A percentile compares a stretch with the other conserved stretches of the same genome.
Evolutionary conservation across 2,797 vertebrate species (phyloP).

Genomic region (Sebastes cheni): DNA sequence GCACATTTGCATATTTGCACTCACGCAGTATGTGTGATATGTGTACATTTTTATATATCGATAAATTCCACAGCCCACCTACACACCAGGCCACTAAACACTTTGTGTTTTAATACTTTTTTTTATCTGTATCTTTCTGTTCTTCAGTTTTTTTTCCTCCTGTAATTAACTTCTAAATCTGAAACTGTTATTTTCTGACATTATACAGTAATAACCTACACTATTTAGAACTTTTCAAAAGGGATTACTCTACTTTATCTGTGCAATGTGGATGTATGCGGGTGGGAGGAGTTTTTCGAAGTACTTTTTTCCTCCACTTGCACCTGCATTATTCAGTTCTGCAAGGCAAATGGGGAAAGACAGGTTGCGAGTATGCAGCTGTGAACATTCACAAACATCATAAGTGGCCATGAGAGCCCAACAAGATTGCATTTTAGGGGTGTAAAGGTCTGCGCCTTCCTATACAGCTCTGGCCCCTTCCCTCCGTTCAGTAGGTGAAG

Average conservation of each 20-base stretch:
- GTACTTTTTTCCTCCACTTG: not conserved
- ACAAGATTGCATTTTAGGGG: not conserved
- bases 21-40: not conserved
- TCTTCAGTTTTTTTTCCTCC: not conserved
- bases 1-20: not conserved
- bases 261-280: not conserved
- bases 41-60: not conserved
- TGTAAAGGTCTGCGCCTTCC: not conserved
- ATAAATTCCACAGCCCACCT: not conserved
- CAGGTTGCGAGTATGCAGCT: conserved; percentile 17
- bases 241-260: not conserved
- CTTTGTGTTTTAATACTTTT: not conserved
- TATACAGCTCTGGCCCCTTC: not conserved
- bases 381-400: conserved; percentile 1
- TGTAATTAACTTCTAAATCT: not conserved
- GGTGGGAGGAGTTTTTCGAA: not conserved
- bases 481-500: conserved; percentile 30
- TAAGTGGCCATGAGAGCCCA: conserved; percentile 5
- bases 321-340: conserved; percentile 3
- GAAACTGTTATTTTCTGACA: not conserved
- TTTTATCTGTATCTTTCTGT: not conserved
- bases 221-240: not conserved
- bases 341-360: not conserved
- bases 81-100: not conserved
- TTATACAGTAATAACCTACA: not conserved